A percentile compares a stretch with the other conserved stretches of the same genome.
These are phyloP conservation scores for Terrapene triunguis DNA, from an alignment of 2,113 vertebrate species.

Conservation along the genomic window DNA sequence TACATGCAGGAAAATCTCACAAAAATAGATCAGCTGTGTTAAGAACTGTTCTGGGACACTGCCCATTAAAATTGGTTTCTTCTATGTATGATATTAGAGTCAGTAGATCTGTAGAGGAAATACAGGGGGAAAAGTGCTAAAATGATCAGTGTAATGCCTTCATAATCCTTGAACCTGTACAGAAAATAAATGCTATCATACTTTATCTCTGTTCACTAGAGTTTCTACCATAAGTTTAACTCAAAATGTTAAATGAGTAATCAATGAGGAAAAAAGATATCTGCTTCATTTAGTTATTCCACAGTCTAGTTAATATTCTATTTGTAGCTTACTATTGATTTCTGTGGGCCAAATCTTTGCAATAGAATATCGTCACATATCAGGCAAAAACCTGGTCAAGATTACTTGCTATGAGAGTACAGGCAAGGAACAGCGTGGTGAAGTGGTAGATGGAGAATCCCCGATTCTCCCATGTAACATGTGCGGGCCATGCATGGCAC, in stretches of 20 bases:
- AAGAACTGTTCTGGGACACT: neutral
- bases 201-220: neutral
- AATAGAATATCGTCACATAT: neutral
- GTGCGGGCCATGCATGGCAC: no score
- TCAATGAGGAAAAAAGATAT: neutral
- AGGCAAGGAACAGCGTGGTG: neutral
- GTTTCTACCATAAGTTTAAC: neutral
- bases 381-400: neutral
- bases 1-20: slow-evolving; percentile 4
- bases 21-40: neutral
- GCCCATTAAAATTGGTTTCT: slow-evolving; percentile 24
- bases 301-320: neutral
- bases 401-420: neutral
- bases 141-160: neutral
- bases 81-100: neutral
- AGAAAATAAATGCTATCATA: neutral
- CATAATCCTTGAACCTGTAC: neutral
- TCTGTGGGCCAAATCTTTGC: neutral
- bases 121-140: neutral
- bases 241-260: neutral
- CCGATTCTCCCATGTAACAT: neutral
- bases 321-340: neutral
- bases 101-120: neutral
- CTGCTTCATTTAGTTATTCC: neutral
- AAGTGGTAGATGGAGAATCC: neutral